Evolutionary conservation across 1,140 invertebrate species (phyloP), one percentile per base, ranked within the genome.

Genomic region (Magallana angulata): DNA sequence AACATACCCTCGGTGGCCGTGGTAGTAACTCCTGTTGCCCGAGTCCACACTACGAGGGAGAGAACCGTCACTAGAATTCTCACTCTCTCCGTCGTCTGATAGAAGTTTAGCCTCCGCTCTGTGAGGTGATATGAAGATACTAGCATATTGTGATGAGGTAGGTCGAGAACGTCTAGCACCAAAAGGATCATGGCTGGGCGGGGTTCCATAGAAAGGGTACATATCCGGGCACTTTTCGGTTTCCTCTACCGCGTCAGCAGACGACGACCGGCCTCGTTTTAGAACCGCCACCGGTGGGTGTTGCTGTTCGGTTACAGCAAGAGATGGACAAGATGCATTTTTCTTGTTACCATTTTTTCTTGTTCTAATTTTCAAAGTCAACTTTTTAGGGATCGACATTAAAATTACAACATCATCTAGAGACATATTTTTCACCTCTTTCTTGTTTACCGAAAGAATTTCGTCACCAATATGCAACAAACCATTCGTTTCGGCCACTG

Each of bases 401-500:
- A 99, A 98, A 92, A 99, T 99, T 84, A 99, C 99, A 64, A 99
- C 98, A 95, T 99, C 99, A 94, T 99, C 99, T 89, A 99, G 95
- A 90, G 98, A 98, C 98, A 99, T 99, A 92, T 97, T 97, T 85
- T 98, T 97, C 89, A 99, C 98, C 93, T 99, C 98, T 82, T 99
- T 98, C 92, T 99, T 96, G 95, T 99, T 99, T 59, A 99, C 98
- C 7, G 98, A 98, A 90, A 99, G 95, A 93, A 99, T 99, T 96
- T 99, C 99, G 95, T 99, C 99, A n/a, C 98, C 98, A 7, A 99
- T 98, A 95, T 98, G 97, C 82, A 99, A 95, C 94, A 98, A 98
- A 64, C 98, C 98, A 93, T 98, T 99, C 81, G 98, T 98, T 95
- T 99, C 98, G 68, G 99, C 96, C 76, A 95, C 95, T 18, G 95